Base-by-base conservation (phyloP, 1,140 invertebrate genomes). In the Coptotermes formosanus region DNA sequence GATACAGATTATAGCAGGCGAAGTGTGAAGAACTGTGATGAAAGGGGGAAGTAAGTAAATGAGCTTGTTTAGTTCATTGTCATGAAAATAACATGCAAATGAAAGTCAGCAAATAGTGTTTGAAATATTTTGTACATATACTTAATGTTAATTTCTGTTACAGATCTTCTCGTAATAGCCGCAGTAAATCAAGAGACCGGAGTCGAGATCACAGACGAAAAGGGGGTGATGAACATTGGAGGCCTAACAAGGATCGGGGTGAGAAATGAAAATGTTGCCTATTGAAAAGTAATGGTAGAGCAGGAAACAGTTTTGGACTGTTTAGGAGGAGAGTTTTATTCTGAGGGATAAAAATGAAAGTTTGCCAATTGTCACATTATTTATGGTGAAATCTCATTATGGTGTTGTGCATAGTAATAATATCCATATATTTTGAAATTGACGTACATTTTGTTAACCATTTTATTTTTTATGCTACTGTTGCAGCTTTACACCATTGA, bases 131-230 rank as follows among this genome's bases (percentile, higher is more conserved):
- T 55, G 52, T 8, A 55, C 14, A 55, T 55, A 55, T 0, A 55
- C 21, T 21, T 21, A 8, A 19, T 55, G 52, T 83, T 55, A 45
- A 45, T 83, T 83, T 83, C 7, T 83, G 6, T 55, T 55, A 30
- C 25, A 75, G 59, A 21, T 84, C 83, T 7, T 84, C 83, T 32
- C 59, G 38, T 48, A 55, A 55, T 52, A 55, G 48, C 52, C 48
- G 83, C 21, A 84, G 83, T 45, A 48, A 64, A 32, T 84, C 83
- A 84, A 84, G 52, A 64, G 83, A 84, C 38, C 25, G 16, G 30
- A 75, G 14, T 75, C 64, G 64, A 75, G 30, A 59, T 38, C 30
- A 84, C 3, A 84, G 45, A 23, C 83, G 59, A 11, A 84, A 84
- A 52, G 44, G 38, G 11, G 52, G 83, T 44, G 83, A 84, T 52